phyloP scores from a whole-genome alignment of 2,888 invertebrate species.

The Chalcosyrphus nemorum region DNA sequence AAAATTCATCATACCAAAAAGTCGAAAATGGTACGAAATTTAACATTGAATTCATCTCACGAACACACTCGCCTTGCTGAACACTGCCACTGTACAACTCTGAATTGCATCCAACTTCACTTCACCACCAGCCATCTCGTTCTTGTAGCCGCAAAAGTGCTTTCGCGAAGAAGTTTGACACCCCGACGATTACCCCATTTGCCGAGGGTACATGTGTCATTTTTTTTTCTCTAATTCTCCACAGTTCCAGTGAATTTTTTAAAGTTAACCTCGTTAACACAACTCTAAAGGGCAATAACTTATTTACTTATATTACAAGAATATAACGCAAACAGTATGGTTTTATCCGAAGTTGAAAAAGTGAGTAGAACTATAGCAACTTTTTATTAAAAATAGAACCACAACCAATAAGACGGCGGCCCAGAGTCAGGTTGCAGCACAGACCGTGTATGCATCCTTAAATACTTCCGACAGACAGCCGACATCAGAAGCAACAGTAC shows the following conservation, averaged over 20 bases:
- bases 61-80: neutral
- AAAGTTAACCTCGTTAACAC: slow-evolving; percentile 22
- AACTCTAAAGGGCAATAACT: neutral
- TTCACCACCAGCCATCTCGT: neutral
- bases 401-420: slow-evolving; percentile 7
- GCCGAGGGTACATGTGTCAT: slow-evolving; percentile 72
- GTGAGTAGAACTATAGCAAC: slow-evolving; percentile 59
- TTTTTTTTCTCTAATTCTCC: slow-evolving; percentile 26
- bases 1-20: too few species aligned
- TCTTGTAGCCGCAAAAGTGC: slow-evolving; percentile 7
- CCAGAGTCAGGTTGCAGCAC: slow-evolving; percentile 54
- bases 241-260: slow-evolving; percentile 11
- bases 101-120: slow-evolving; percentile 21
- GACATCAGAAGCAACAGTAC: neutral
- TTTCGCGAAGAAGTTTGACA: slow-evolving; percentile 38
- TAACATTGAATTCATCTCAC: too few species aligned
- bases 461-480: neutral
- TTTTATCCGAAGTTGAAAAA: slow-evolving; percentile 67
- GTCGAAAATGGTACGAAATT: too few species aligned
- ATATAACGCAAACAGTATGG: slow-evolving; percentile 49
- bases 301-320: slow-evolving; percentile 23
- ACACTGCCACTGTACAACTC: neutral
- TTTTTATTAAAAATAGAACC: slow-evolving; percentile 65
- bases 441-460: slow-evolving; percentile 40
- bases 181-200: slow-evolving; percentile 56